Base-by-base conservation (phyloP, 2,888 invertebrate genomes). In the Meandrusa payeni region DNA sequence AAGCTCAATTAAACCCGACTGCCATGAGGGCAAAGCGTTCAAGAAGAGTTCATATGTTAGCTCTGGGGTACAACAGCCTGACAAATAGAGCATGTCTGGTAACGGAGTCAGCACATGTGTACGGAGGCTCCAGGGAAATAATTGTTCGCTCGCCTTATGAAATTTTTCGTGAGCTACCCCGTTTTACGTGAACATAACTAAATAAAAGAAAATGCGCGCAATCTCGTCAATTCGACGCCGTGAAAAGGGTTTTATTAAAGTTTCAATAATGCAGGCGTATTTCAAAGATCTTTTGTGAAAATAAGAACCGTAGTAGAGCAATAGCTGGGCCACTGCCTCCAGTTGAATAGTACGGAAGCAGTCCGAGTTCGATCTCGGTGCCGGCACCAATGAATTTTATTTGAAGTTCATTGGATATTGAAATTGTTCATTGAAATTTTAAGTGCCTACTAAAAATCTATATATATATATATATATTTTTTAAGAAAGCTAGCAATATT, bases 101-200 rank as follows among this genome's bases (percentile, higher is more conserved):
- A 69, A 64, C 69, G 56, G 69, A 80, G 65, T 66, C 69, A 62
- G 74, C 77, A 73, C 73, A 83, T 83, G 81, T 71, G 75, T 81
- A 76, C 73, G 48, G 53, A 59, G 65, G 59, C 86, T 77, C 85
- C 42, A 40, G 86, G 86, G 86, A 86, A 86, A 86, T 86, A 81
- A 78, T 77, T 78, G 73, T 69, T 61, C 64, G 65, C 64, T 31
- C 68, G 58, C 65, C 68, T 70, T 72, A 69, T 64, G 67, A 63
- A 71, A 71, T 71, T 74, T 74, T 76, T 77, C 70, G 64, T 55
- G 41, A 36, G 28, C 50, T 46, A 29, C 17, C 36, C n/a, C 43
- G 40, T 42, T 51, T 49, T 42, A 42, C 41, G 42, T 43, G 44
- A 47, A 49, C 55, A 52, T 55, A 48, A 55, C 52, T 42, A 46